A percentile compares a stretch with the other conserved stretches of the same genome.
Conservation (phyloP, 2,797 vertebrate species). For the Falco novaeseelandiae region DNA sequence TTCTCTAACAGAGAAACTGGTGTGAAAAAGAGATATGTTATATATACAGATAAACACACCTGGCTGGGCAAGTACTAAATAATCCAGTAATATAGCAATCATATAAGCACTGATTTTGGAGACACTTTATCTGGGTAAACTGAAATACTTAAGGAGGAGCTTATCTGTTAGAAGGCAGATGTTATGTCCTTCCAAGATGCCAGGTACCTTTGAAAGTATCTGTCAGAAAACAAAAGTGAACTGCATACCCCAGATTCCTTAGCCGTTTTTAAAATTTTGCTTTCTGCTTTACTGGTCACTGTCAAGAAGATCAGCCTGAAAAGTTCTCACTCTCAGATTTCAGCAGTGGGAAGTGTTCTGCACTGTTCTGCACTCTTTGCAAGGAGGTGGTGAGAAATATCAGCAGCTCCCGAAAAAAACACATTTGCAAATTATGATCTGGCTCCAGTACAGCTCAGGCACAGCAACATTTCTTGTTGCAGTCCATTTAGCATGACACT, state of each 20-base stretch:
- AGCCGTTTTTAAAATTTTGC: not conserved
- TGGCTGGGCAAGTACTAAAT: not conserved
- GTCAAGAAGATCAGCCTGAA: not conserved
- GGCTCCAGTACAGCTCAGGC: not conserved
- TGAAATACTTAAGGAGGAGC: not conserved
- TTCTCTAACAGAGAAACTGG: not conserved
- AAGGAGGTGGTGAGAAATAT: slow-evolving; percentile 58
- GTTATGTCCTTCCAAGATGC: not conserved
- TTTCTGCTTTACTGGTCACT: slow-evolving; percentile 4
- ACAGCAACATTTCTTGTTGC: not conserved
- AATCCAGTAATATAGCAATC: not conserved
- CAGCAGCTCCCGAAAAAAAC: slow-evolving; percentile 16
- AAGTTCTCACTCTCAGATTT: slow-evolving; percentile 19
- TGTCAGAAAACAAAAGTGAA: not conserved
- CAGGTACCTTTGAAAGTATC: not conserved
- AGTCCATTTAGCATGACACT: slow-evolving; percentile 18
- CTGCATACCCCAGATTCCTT: not conserved
- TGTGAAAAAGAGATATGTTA: not conserved
- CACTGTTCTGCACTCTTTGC: slow-evolving; percentile 22
- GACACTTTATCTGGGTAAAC: not conserved
- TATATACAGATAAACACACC: rapidly evolving
- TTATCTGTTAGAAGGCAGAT: not conserved
- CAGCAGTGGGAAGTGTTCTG: slow-evolving; percentile 58
- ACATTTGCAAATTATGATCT: slow-evolving; percentile 6
- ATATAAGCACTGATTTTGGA: not conserved